Evolutionary conservation across 2,888 invertebrate genomes (phyloP).

Genomic region (Tryphoninae sp.): DNA sequence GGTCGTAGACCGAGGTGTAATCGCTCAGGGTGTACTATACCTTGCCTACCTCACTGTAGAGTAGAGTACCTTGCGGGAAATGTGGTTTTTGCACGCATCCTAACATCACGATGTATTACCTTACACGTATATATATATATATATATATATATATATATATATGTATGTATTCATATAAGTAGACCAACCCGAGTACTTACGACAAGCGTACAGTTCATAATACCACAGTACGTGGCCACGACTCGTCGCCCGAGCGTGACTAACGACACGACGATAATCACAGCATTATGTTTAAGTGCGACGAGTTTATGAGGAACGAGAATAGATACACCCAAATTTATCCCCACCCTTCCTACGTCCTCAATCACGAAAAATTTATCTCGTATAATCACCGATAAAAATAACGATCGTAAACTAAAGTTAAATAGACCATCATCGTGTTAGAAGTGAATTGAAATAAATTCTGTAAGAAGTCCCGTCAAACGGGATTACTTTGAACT

Average conservation of each 20-base stretch:
- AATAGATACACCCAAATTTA: slow-evolving; percentile 21
- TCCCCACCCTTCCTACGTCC: background rate
- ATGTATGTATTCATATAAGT: background rate
- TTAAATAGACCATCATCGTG: too few species aligned
- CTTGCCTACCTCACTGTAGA: background rate
- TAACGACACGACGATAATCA: slow-evolving; percentile 57
- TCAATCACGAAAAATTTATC: background rate
- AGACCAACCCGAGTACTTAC: slow-evolving; percentile 29
- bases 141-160: background rate
- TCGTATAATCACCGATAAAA: background rate
- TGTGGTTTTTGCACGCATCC: slow-evolving; percentile 58
- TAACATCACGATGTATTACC: slow-evolving; percentile 10
- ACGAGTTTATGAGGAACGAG: slow-evolving; percentile 7
- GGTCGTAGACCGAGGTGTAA: slow-evolving; percentile 59
- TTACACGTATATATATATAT: slow-evolving; percentile 1
- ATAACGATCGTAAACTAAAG: too few species aligned
- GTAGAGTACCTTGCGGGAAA: slow-evolving; percentile 41
- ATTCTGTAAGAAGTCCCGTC: too few species aligned
- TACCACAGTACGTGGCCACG: slow-evolving; percentile 25
- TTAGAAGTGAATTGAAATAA: too few species aligned
- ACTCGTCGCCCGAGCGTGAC: slow-evolving; percentile 46
- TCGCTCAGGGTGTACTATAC: slow-evolving; percentile 32
- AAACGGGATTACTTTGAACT: background rate
- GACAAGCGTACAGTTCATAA: slow-evolving; percentile 41
- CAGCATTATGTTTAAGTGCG: slow-evolving; percentile 38